Evolutionary conservation across 2,113 vertebrate genomes (phyloP).

Genomic region (Toxotes jaculatrix): DNA sequence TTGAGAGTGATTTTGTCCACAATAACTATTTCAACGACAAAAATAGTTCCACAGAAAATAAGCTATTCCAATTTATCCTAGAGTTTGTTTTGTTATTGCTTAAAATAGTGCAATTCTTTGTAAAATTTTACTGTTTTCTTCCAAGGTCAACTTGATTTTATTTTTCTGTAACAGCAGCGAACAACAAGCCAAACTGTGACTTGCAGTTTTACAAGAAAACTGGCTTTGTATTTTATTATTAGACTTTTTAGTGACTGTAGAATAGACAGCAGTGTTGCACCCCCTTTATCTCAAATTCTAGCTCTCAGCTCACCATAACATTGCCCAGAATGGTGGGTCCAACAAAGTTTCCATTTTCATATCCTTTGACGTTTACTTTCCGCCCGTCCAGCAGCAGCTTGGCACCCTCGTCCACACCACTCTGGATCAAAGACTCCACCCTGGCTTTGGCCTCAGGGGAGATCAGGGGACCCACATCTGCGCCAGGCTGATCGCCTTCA

Average conservation of each 20-base stretch:
- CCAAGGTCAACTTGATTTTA: background rate
- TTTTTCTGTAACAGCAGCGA: background rate
- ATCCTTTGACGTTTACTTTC: conserved; percentile 93
- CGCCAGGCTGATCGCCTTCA: conserved; percentile 95
- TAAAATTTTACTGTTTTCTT: background rate
- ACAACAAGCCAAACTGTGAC: background rate
- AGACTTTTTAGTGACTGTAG: background rate
- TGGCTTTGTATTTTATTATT: background rate
- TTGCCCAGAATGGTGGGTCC: conserved; percentile 93
- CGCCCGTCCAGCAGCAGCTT: conserved; percentile 93
- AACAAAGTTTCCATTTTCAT: conserved; percentile 98
- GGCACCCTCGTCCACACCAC: conserved; percentile 92
- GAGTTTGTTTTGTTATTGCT: background rate
- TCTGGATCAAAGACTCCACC: conserved; percentile 92
- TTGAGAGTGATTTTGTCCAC: no score
- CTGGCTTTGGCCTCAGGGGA: conserved; percentile 90
- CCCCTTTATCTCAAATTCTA: background rate
- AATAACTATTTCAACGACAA: background rate
- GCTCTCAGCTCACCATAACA: conserved; percentile 86
- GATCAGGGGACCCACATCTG: conserved; percentile 95
- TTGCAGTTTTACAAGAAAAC: background rate
- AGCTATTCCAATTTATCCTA: background rate
- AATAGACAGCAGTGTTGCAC: background rate
- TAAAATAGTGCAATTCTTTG: no score
- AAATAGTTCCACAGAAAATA: background rate